phyloP scores from a whole-genome alignment of 2,888 invertebrate genomes.

The Rhingia rostrata region DNA sequence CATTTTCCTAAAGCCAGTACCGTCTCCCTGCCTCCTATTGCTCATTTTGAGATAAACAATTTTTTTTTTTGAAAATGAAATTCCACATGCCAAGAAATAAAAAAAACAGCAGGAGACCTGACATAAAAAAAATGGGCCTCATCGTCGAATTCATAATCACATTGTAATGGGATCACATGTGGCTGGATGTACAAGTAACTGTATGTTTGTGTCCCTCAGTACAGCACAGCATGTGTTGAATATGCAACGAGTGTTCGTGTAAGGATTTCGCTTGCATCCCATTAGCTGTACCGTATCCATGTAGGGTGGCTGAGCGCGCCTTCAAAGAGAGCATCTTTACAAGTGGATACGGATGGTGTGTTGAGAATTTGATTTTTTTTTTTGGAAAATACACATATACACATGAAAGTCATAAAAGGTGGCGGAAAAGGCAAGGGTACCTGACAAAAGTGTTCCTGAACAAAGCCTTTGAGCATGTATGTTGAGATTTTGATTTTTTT shows the following conservation, averaged over 20 bases:
- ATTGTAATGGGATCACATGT: conserved; percentile 60
- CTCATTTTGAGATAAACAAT: conserved; percentile 4
- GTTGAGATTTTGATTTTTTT: conserved; percentile 6
- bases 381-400: neutral
- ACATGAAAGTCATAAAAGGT: neutral
- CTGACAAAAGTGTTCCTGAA: conserved; percentile 9
- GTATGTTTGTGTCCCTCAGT: conserved; percentile 18
- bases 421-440: neutral
- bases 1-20: neutral
- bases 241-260: conserved; percentile 45
- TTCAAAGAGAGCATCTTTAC: conserved; percentile 25
- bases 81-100: conserved; percentile 60
- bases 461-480: conserved; percentile 3
- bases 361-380: conserved; percentile 14
- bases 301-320: conserved; percentile 16
- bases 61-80: conserved; percentile 13
- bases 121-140: conserved; percentile 46
- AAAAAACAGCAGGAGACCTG: conserved; percentile 67
- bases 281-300: conserved; percentile 24
- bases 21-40: neutral
- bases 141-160: conserved; percentile 52
- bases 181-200: conserved; percentile 23
- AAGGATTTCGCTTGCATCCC: conserved; percentile 63
- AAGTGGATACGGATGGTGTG: conserved; percentile 18
- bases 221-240: conserved; percentile 66